Evolutionary conservation across 2,888 invertebrate species (phyloP), one percentile per base, ranked within the genome.

Genomic region (Sceliomorpha sp.): DNA sequence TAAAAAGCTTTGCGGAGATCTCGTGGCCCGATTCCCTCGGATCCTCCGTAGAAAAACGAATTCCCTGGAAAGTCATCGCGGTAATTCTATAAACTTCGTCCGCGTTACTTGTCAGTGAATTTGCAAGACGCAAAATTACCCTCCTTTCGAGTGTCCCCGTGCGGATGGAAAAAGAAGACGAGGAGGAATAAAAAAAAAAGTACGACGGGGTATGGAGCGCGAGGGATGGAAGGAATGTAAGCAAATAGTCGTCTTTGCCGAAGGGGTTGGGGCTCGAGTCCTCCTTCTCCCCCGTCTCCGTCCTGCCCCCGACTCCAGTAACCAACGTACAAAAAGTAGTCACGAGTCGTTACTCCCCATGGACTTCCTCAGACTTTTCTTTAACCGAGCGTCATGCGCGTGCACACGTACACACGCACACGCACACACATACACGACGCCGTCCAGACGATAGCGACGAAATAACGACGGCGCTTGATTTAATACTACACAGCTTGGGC

Each of bases 301-400:
- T 36, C 26, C 29, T 40, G 34, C 69, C 70, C 32, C 51, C 44
- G 37, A 31, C 37, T 27, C 48, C 56, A 60, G 39, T 63, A 75
- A 76, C 70, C 64, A 37, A 74, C 75, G 74, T 78, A 79, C 74
- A 80, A 81, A 83, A 83, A 74, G 75, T 75, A 76, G 81, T 79
- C 78, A 76, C 75, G 75, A 79, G 77, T 78, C 81, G 78, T 74
- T 77, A 73, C 77, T 81, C 77, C 72, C 79, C 45, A 48, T 62
- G 75, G 77, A 77, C 73, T 76, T 74, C 53, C 59, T 39, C 40
- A 51, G 63, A 70, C 53, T 69, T 72, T 70, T 68, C 60, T 53
- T 56, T 62, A 62, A 47, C 12, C 37, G 3, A 59, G 4, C 37
- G 37, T 20, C 42, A 13, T 27, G 29, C 14, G 14, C 13, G n/a